phyloP scores from a whole-genome alignment of 2,888 invertebrate genomes.

The Lingula anatina region DNA sequence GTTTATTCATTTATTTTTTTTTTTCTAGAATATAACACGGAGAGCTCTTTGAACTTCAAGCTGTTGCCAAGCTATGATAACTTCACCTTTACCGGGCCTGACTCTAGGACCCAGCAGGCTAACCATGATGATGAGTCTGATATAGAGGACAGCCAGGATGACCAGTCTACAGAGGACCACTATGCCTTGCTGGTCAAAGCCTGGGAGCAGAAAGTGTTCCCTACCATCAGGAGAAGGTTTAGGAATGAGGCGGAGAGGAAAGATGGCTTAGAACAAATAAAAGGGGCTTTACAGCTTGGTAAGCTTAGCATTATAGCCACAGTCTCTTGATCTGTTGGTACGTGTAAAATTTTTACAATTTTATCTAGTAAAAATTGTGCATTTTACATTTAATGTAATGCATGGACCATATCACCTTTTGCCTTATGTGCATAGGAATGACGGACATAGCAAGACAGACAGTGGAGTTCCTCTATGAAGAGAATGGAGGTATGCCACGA shows the following conservation, averaged over 20 bases:
- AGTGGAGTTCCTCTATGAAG: slow-evolving; percentile 53
- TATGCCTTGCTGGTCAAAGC: slow-evolving; percentile 50
- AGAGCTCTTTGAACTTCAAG: slow-evolving; percentile 36
- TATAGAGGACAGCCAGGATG: slow-evolving; percentile 42
- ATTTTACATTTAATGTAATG: background rate
- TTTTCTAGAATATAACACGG: slow-evolving; percentile 40
- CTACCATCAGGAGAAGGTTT: slow-evolving; percentile 49
- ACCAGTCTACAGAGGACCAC: slow-evolving; percentile 42
- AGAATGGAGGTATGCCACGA: slow-evolving; percentile 51
- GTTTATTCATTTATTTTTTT: slow-evolving; percentile 35
- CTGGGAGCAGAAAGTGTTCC: slow-evolving; percentile 53
- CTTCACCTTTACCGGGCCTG: slow-evolving; percentile 40
- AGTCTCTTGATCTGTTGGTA: background rate
- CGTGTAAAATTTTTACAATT: background rate
- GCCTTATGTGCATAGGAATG: slow-evolving; percentile 42
- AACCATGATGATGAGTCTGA: slow-evolving; percentile 42
- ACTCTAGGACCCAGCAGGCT: slow-evolving; percentile 19
- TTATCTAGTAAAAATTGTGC: background rate
- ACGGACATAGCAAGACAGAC: slow-evolving; percentile 53
- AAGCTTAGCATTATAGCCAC: no score
- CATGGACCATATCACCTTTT: background rate
- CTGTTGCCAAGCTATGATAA: slow-evolving; percentile 39
- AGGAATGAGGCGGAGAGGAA: slow-evolving; percentile 52
- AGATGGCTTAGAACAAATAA: slow-evolving; percentile 52
- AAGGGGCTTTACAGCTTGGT: slow-evolving; percentile 51